Conservation (phyloP, 2,888 invertebrate genomes). For the Atrina japonica region DNA sequence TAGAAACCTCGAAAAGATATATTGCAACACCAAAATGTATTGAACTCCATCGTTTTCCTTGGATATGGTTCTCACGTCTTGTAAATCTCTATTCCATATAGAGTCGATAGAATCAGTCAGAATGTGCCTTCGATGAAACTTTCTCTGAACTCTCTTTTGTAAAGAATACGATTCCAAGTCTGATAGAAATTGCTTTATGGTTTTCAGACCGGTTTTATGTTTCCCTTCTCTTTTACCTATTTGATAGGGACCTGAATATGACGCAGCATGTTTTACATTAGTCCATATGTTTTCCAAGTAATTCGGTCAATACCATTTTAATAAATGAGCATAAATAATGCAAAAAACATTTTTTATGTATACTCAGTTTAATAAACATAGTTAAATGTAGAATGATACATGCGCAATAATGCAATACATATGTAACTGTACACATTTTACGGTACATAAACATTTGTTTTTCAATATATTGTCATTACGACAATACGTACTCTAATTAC, state of each 20-base stretch:
- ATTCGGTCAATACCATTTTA: constrained; percentile 16
- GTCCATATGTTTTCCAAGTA: constrained; percentile 27
- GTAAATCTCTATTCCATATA: constrained; percentile 17
- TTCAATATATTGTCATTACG: no score
- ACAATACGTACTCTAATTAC: no score
- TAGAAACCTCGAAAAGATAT: constrained; percentile 37
- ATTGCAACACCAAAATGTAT: constrained; percentile 32
- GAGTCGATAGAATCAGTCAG: constrained; percentile 10
- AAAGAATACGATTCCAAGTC: constrained; percentile 17
- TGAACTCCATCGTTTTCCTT: constrained; percentile 26
- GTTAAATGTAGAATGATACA: no score
- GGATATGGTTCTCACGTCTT: constrained; percentile 15
- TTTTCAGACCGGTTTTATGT: constrained; percentile 23
- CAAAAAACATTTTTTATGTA: no score
- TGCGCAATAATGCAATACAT: no score
- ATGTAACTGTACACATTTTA: no score
- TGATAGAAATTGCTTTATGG: constrained; percentile 27
- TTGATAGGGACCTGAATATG: constrained; percentile 20
- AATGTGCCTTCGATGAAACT: constrained; percentile 13
- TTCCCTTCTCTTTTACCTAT: constrained; percentile 32
- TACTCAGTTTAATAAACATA: no score
- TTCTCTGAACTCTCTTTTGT: constrained; percentile 6
- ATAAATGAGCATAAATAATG: constrained; percentile 13
- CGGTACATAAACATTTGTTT: no score
- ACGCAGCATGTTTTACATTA: constrained; percentile 4